phyloP scores from a whole-genome alignment of 1,140 invertebrate species.

The Andrena cerasifolii region DNA sequence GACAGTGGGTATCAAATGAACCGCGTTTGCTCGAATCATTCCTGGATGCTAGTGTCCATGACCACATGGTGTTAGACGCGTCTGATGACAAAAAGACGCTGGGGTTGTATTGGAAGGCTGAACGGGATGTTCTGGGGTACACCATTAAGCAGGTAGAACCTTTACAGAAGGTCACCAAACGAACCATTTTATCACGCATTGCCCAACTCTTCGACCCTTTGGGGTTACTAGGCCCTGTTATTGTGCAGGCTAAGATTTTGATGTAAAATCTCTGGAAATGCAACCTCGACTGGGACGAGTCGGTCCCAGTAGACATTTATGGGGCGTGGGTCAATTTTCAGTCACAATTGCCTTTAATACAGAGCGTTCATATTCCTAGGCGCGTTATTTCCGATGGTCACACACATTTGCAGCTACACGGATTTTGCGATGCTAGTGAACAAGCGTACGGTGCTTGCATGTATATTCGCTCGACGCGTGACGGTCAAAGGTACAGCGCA shows the following conservation, averaged over 20 bases:
- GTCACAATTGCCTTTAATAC: not conserved
- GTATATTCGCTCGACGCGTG: not conserved
- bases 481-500: not conserved
- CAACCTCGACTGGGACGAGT: not conserved
- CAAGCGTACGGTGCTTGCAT: conserved; percentile 36
- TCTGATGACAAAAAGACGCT: not conserved
- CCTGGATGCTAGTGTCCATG: not conserved
- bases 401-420: not conserved
- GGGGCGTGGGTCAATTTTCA: not conserved
- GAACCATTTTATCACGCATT: not conserved
- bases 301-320: not conserved
- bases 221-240: not conserved
- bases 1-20: not conserved
- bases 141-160: not conserved
- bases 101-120: not conserved
- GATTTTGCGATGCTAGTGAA: conserved; percentile 23
- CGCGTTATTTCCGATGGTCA: not conserved
- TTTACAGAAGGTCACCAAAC: not conserved
- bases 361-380: not conserved
- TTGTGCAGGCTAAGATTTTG: not conserved
- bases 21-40: not conserved
- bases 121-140: not conserved
- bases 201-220: not conserved
- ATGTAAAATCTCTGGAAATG: not conserved
- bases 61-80: not conserved